Percentiles rank a stretch among this genome's conserved stretches.
These are phyloP conservation scores for Dicrostonyx torquatus DNA, from an alignment of 2,797 vertebrate species.

Conservation along the genomic window DNA sequence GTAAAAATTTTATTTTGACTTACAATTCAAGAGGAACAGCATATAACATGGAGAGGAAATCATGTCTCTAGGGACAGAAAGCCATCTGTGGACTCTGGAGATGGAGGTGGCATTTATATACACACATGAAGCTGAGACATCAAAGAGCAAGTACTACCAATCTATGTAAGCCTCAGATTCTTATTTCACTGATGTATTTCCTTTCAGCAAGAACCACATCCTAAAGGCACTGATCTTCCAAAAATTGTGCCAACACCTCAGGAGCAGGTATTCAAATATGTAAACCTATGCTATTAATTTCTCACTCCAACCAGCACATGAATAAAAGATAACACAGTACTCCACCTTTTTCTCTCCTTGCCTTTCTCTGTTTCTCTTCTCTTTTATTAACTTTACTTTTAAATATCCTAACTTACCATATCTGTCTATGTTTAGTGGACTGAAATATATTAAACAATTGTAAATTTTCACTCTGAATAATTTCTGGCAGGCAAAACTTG, in stretches of 20 bases:
- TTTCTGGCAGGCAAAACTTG: neutral
- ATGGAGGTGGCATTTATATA: neutral
- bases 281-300: neutral
- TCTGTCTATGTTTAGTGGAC: neutral
- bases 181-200: neutral
- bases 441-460: neutral
- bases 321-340: neutral
- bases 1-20: neutral
- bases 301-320: neutral
- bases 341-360: too few relatives aligned
- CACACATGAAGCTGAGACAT: too few relatives aligned
- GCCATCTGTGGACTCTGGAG: neutral
- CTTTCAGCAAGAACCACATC: neutral
- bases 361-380: neutral
- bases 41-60: neutral
- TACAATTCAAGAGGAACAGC: neutral
- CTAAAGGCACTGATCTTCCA: neutral
- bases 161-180: too few relatives aligned
- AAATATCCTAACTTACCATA: neutral
- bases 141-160: neutral
- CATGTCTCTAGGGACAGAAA: neutral
- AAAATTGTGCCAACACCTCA: neutral
- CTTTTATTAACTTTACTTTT: neutral
- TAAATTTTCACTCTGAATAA: neutral
- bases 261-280: neutral